Evolutionary conservation across 2,888 invertebrate genomes (phyloP), one percentile per base, ranked within the genome.

Genomic region (Melanchra persicariae): DNA sequence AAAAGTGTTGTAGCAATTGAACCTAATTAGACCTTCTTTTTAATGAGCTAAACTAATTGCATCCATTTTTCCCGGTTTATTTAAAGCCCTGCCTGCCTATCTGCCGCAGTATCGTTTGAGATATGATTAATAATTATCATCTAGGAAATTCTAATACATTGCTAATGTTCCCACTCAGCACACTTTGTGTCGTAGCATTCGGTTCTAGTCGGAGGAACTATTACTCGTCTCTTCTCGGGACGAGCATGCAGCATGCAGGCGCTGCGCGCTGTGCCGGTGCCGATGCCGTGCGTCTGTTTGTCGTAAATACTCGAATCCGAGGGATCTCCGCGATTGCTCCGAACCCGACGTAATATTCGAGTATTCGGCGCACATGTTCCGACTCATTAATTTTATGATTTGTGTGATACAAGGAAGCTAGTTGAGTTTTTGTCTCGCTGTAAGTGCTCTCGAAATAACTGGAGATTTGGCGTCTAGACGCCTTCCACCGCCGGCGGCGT

Each of bases 351-450:
- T 59, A 10, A 40, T 22, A 64, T 57, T 34, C 30, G 24, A 26
- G 34, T 45, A 68, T 57, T 47, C 34, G 59, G 57, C 30, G 22
- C 67, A 65, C 60, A 54, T 76, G 61, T 70, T 51, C 24, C 12
- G 22, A 60, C 59, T 81, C 77, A 77, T 77, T 77, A 54, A 22
- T 49, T 58, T 40, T 67, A 67, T 77, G 70, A 77, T 67, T 67
- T 77, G 45, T 77, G 45, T 77, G 64, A 59, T 63, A 54, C 57
- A 47, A 45, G 58, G 57, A 59, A 65, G 26, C 24, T 65, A 17
- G 49, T 55, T 52, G 30, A 51, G 43, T 55, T 60, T 67, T 68
- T 75, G 47, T 52, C 66, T 54, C 22, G 37, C 54, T 24, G 26
- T 62, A 65, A 65, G 66, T 76, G 57, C 58, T 69, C 57, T 69